These are phyloP conservation scores for Chionomys nivalis DNA, from an alignment of 2,113 vertebrate genomes.

Conservation along the genomic window DNA sequence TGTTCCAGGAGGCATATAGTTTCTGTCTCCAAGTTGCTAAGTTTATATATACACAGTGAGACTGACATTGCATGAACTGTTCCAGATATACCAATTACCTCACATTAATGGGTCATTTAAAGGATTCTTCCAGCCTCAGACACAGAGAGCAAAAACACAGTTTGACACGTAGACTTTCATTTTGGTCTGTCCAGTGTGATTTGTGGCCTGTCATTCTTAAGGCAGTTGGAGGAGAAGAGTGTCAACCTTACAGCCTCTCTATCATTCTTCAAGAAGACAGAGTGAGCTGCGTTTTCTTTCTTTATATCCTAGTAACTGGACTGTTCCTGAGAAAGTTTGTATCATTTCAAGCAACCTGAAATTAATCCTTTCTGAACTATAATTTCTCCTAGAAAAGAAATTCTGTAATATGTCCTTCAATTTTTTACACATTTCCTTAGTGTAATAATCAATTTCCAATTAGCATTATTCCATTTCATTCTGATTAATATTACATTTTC, in stretches of 20 bases:
- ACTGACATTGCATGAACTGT: background rate
- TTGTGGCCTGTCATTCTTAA: constrained; percentile 57
- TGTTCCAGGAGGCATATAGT: background rate
- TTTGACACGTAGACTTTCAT: constrained; percentile 62
- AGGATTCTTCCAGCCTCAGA: constrained; percentile 54
- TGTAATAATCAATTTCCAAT: background rate
- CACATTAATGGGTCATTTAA: constrained; percentile 64
- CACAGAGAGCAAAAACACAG: background rate
- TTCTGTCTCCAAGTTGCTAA: background rate
- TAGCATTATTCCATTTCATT: background rate
- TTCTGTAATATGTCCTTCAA: background rate
- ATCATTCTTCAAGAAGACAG: constrained; percentile 49
- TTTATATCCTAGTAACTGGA: background rate
- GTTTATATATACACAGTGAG: background rate
- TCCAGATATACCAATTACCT: constrained; percentile 51
- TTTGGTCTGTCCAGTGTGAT: constrained; percentile 62
- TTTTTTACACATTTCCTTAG: background rate
- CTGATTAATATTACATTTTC: background rate
- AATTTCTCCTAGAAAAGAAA: background rate
- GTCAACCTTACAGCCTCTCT: constrained; percentile 47
- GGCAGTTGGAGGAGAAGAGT: constrained; percentile 50
- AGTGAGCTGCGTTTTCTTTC: background rate
- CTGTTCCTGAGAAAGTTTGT: background rate
- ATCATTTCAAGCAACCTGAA: background rate
- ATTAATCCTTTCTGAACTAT: constrained; percentile 3